Base-by-base conservation (phyloP, 2,888 invertebrate genomes). In the Microctonus aethiopoides region DNA sequence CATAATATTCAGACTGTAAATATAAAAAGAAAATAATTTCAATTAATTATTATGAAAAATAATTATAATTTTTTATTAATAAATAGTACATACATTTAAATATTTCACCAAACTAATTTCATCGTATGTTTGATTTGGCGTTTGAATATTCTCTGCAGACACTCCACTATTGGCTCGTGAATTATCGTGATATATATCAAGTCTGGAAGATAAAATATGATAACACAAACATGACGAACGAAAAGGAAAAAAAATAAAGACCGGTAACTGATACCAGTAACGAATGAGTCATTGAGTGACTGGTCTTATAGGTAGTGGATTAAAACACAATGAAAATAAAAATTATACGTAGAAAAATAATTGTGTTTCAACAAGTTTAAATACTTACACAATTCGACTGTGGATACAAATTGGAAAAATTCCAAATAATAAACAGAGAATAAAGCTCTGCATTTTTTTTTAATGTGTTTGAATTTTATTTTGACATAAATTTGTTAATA, bases 1-100 rank as follows among this genome's bases (percentile, higher is more conserved):
- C 89, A 81, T 88, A 89, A 79, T 88, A 88, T 79, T 89, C 88
- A 41, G 83, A 79, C 89, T 89, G 75, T 11, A 82, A 79, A 72
- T 69, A 32, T n/a, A 10, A 10, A 52, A 16, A 46, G 3, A 71
- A 63, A 70, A 65, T 22, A 70, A 65, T 22, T 41, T 62, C 16
- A 68, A 54, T 54, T 29, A 36, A 39, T 54, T 36, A 13, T 5
- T 39, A 41, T 41, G n/a, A 63, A 60, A 41, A 36, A 36, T 10
- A 56, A 57, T 54, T 39, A 26, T 32, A 26, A 39, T 51, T 11
- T 62, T 16, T 41, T 54, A 52, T 24, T n/a, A 9, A 52, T 29
- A 46, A 63, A 41, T 72, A n/a, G n/a, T n/a, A 75, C 76, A 72
- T 75, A 80, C 80, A 34, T 81, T 79, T 63, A 80, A 66, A 67